A percentile compares a stretch with the other conserved stretches of the same genome.
Conservation (phyloP, 1,140 invertebrate genomes). For the Hestina assimilis region DNA sequence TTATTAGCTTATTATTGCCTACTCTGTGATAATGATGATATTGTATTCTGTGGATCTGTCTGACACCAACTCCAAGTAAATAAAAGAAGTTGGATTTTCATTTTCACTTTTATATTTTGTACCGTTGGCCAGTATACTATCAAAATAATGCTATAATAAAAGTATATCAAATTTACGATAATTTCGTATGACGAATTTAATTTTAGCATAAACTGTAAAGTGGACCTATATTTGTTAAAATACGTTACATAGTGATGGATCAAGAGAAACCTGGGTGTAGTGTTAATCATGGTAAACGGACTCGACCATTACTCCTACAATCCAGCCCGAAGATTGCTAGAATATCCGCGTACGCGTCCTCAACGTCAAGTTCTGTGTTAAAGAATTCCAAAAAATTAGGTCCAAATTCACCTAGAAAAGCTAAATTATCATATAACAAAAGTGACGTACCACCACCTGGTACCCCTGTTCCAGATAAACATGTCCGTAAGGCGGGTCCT, state of each 20-base stretch:
- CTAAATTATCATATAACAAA: conserved; percentile 50
- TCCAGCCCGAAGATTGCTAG: conserved; percentile 64
- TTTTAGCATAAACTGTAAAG: not conserved
- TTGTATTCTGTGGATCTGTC: not conserved
- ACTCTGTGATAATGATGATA: too few species aligned
- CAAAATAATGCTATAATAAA: conserved; percentile 15
- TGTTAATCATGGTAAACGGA: conserved; percentile 65
- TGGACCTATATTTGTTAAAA: not conserved
- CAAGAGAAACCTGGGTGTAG: conserved; percentile 60
- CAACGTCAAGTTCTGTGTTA: conserved; percentile 47
- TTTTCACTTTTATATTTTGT: conserved; percentile 4
- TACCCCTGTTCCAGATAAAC: conserved; percentile 69
- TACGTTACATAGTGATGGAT: conserved; percentile 50
- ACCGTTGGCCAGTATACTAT: conserved; percentile 14
- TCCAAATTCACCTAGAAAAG: conserved; percentile 43
- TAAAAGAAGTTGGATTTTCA: conserved; percentile 32
- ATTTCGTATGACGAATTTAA: not conserved
- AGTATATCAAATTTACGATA: not conserved
- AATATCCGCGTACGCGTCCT: conserved; percentile 51
- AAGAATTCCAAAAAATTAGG: conserved; percentile 56
- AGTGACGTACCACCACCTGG: conserved; percentile 63
- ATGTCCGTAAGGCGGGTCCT: conserved; percentile 81
- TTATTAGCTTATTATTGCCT: too few species aligned
- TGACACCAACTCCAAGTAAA: conserved; percentile 36
- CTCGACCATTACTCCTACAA: conserved; percentile 68